phyloP scores from a whole-genome alignment of 2,797 vertebrate genomes.

The Halcyon leucocephala region DNA sequence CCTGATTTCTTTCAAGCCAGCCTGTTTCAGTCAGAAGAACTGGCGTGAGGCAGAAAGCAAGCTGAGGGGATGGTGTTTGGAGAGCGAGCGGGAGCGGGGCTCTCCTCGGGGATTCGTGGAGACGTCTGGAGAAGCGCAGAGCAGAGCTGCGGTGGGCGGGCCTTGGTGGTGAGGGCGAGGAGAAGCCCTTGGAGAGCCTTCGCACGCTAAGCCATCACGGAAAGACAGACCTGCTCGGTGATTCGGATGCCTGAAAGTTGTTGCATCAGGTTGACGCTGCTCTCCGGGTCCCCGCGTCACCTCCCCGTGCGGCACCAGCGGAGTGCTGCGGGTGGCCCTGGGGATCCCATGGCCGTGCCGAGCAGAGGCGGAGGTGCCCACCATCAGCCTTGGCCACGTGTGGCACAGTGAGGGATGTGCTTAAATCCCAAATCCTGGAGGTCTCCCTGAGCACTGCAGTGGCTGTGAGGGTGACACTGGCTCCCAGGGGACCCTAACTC shows the following conservation, averaged over 20 bases:
- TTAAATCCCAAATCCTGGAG: background rate
- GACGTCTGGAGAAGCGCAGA: background rate
- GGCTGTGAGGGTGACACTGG: background rate
- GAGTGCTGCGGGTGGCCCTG: accelerated
- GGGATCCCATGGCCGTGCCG: background rate
- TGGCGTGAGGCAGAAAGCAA: background rate
- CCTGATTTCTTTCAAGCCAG: conserved; percentile 16
- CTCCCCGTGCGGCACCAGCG: accelerated
- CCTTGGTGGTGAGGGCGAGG: accelerated
- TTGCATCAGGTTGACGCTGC: background rate
- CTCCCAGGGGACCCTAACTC: background rate
- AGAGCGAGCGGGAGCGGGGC: background rate
- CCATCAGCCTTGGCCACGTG: accelerated
- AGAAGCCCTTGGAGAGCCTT: conserved; percentile 27
- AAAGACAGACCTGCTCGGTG: background rate
- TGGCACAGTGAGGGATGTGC: background rate
- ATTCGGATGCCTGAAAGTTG: background rate
- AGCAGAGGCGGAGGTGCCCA: background rate
- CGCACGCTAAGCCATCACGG: accelerated
- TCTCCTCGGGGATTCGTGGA: background rate
- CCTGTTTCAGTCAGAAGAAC: background rate
- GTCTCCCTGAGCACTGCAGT: background rate
- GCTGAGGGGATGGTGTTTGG: background rate
- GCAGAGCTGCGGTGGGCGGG: background rate
- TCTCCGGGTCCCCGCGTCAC: accelerated